Evolutionary conservation across 2,888 invertebrate species (phyloP), one percentile per base, ranked within the genome.

Genomic region (Drosophila koepferae): DNA sequence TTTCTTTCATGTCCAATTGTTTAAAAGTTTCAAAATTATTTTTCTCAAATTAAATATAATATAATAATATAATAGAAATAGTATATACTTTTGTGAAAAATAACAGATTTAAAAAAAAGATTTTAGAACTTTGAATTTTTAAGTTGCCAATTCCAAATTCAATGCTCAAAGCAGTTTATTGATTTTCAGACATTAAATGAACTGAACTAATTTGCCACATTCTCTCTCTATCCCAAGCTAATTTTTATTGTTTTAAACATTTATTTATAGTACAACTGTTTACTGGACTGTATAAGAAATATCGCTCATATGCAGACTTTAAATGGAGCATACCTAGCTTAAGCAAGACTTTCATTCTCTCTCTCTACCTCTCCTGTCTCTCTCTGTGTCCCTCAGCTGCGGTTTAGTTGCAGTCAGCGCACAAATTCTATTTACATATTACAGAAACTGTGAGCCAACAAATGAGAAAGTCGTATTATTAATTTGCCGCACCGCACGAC

Each of bases 401-500:
- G 72, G 78, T 6, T 55, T 61, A 51, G 72, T 55, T 75, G 66
- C 74, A 80, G 60, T 68, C 55, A 65, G 56, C 66, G 62, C 63
- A 64, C 58, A 77, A 76, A 67, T 68, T 71, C 63, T 71, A 84
- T 86, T 89, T 82, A 78, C 82, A 88, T 84, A 74, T 51, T 64
- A 63, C 60, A 68, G 71, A 58, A 54, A 48, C 16, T 51, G 28
- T 49, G 54, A 38, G 66, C 60, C 76, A 59, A 63, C 81, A 85
- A 79, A 84, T 84, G 80, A 84, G 85, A 81, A 81, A 85, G 79
- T 81, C 82, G 80, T 79, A 89, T 89, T 86, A 86, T 86, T 89
- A 89, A 86, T 86, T 86, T 86, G 81, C 87, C 74, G 75, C 86
- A 82, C 85, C 85, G 75, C 86, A 89, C 77, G 89, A 81, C 83